A percentile compares a stretch with the other conserved stretches of the same genome.
Evolutionary conservation across 2,888 invertebrate genomes (phyloP).

Genomic region (Cotesia congregata): DNA sequence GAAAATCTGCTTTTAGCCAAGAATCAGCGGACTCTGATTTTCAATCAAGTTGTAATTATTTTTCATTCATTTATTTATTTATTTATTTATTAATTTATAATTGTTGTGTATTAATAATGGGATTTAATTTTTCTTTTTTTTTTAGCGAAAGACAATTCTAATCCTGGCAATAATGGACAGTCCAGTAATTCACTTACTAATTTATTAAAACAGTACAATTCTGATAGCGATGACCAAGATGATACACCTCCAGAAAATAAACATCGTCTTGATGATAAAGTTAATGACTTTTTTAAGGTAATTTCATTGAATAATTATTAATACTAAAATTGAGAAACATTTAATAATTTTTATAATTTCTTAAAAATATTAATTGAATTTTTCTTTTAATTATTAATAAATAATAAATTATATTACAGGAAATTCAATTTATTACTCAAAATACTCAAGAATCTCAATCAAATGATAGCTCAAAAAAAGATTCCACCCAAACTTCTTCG

Average conservation of each 20-base stretch:
- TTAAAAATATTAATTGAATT: background rate
- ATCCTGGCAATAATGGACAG: constrained; percentile 39
- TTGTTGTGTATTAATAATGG: background rate
- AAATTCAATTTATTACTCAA: constrained; percentile 65
- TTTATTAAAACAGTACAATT: constrained; percentile 65
- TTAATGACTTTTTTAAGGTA: constrained; percentile 66
- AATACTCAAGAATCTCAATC: constrained; percentile 27
- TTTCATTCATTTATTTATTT: background rate
- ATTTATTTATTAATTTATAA: background rate
- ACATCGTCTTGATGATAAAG: constrained; percentile 60
- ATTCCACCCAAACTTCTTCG: background rate
- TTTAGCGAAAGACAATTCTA: background rate
- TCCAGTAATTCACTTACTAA: constrained; percentile 62
- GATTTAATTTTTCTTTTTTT: background rate
- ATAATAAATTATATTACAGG: constrained; percentile 47
- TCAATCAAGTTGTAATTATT: background rate
- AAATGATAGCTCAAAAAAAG: background rate
- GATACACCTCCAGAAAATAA: constrained; percentile 50
- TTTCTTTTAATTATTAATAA: background rate
- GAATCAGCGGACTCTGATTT: constrained; percentile 10
- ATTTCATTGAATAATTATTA: background rate
- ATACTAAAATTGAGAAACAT: no score
- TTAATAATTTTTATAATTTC: no score
- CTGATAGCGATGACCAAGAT: constrained; percentile 62
- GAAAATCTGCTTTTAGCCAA: constrained; percentile 19